These are phyloP conservation scores for Macropodus opercularis DNA, from an alignment of 2,797 vertebrate genomes.

Conservation along the genomic window DNA sequence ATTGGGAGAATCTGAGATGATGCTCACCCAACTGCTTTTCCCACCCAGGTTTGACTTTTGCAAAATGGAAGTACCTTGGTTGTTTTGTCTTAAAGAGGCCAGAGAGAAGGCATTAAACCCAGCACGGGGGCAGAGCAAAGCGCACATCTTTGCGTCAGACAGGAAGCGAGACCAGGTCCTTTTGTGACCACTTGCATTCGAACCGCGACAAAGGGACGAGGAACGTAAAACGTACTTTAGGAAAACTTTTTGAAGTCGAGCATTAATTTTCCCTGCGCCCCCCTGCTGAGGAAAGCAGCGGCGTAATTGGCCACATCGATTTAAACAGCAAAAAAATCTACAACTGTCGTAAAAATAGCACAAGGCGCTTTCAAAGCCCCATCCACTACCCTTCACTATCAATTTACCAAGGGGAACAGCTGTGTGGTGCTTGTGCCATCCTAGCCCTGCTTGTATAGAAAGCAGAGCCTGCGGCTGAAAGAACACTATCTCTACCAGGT, in stretches of 20 bases:
- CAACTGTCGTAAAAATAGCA: slow-evolving; percentile 78
- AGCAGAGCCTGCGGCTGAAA: slow-evolving; percentile 77
- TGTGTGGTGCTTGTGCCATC: slow-evolving; percentile 76
- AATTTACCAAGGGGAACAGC: slow-evolving; percentile 76
- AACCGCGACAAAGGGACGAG: slow-evolving; percentile 49
- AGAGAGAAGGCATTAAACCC: slow-evolving; percentile 4
- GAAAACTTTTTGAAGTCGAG: slow-evolving; percentile 66
- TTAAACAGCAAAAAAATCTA: slow-evolving; percentile 66
- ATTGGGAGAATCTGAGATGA: slow-evolving; percentile 23
- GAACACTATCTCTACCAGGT: slow-evolving; percentile 78
- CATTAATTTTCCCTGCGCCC: slow-evolving; percentile 53
- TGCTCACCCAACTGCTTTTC: slow-evolving; percentile 14
- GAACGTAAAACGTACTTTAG: slow-evolving; percentile 58
- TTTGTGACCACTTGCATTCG: slow-evolving; percentile 42
- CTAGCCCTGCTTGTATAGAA: slow-evolving; percentile 73
- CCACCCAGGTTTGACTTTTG: slow-evolving; percentile 24
- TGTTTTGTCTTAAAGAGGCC: slow-evolving; percentile 43
- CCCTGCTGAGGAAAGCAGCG: slow-evolving; percentile 43
- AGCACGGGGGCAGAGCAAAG: slow-evolving; percentile 20
- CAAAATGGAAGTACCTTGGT: slow-evolving; percentile 32
- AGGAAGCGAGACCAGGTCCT: slow-evolving; percentile 30
- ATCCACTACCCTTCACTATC: slow-evolving; percentile 79
- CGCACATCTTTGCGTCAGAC: slow-evolving; percentile 7
- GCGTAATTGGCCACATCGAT: slow-evolving; percentile 68
- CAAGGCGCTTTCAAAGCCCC: slow-evolving; percentile 66